Base-by-base conservation (phyloP, 2,797 vertebrate genomes). In the Enteromius anoplus region DNA sequence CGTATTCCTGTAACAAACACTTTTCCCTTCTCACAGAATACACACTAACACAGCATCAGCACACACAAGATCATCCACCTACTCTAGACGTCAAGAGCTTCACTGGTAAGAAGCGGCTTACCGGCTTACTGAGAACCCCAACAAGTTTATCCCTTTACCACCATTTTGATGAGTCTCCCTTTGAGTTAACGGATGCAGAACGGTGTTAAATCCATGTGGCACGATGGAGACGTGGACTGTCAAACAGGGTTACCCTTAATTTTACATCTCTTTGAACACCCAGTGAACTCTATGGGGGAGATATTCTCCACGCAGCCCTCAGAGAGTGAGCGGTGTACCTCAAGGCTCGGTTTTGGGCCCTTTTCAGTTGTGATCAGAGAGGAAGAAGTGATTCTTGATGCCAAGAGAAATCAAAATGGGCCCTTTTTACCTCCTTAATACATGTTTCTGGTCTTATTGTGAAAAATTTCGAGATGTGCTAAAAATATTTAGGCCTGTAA, bases 51-150 rank as follows among this genome's bases (percentile, higher is more conserved):
- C 80, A 66, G 64, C 75, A 83, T 78, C 78, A 83, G 78, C 70
- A 76, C 62, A 10, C 19, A 47, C 37, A 8, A 71, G 58, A 79
- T 83, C 55, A 65, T 79, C 79, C 82, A 55, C 85, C 80, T 75
- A 53, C 83, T 81, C 73, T 77, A 80, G 40, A 81, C 55, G 14
- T 37, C 29, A 21, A 72, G 68, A 80, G 75, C 82, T 68, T 81
- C 45, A 65, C 86, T 83, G n/a, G 83, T 66, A 91, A 87, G 89
- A 91, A 91, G 92, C 88, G 88, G 92, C 92, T 93, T 93, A 93
- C 84, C 78, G 86, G 92, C 88, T 93, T 91, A 92, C 85, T 76
- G 84, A 81, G 88, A 88, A 87, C 88, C 85, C 85, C 89, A 80
- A 87, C 89, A 82, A 81, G 88, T 89, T 91, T 85, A 92, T 92